Evolutionary conservation across 1,140 invertebrate species (phyloP), one percentile per base, ranked within the genome.

Genomic region (Pseudachorutes palmiensis): DNA sequence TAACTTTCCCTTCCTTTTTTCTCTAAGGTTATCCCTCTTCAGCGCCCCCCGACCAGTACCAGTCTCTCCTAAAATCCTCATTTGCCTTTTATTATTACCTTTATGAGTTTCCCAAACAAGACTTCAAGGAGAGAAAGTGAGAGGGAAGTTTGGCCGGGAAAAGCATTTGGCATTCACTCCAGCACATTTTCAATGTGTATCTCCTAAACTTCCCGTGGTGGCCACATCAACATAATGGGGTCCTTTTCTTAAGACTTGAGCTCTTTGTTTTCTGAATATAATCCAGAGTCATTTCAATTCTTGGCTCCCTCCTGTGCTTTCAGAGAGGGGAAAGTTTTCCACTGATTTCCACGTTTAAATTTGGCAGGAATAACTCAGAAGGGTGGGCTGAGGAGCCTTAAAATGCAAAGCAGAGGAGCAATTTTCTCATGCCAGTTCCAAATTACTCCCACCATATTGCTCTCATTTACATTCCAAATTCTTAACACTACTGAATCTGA

Each of bases 81-180:
- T 65, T 64, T 68, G 51, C 51, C 67, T n/a, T 64, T 68, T 69
- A 69, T 69, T 69, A 69, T 69, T 69, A 69, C 67, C 67, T 69
- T 69, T 69, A 69, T 69, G 63, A 69, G 33, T 69, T 59, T 59
- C 36, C 57, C 57, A 49, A 36, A 29, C 61, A 63, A 49, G 63
- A 67, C 59, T 57, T 26, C 63, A 19, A 41, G 5, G 36, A 41
- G 36, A 41, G 36, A 41, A 41, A 41, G 36, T 41, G 36, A n/a
- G n/a, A n/a, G n/a, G n/a, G n/a, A n/a, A n/a, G n/a, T n/a, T n/a
- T n/a, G n/a, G n/a, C n/a, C n/a, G n/a, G n/a, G n/a, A n/a, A n/a
- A n/a, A n/a, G n/a, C n/a, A n/a, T 41, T 41, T 41, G 36, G 36
- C 36, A 9, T 19, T 41, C n/a, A n/a, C n/a, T n/a, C n/a, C n/a